Conservation (phyloP, 2,797 vertebrate species). For the Triplophysa bombifrons region DNA sequence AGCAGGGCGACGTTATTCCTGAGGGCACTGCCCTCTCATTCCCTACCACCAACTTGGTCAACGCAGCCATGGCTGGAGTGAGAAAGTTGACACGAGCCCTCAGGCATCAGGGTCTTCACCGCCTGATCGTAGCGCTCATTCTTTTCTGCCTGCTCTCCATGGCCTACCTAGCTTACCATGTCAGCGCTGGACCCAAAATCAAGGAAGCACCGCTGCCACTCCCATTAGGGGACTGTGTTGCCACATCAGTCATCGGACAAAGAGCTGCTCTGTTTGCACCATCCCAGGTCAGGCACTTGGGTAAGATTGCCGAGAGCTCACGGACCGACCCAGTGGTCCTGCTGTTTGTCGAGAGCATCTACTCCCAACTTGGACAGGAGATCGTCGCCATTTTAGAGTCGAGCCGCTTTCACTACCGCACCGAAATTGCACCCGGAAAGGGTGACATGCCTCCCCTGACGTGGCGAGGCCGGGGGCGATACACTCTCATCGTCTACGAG, state of each 20-base stretch:
- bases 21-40: background rate
- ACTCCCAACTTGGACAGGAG: conserved; percentile 95
- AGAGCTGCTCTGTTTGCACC: conserved; percentile 75
- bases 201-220: conserved; percentile 82
- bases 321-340: conserved; percentile 87
- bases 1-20: conserved; percentile 48
- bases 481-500: conserved; percentile 90
- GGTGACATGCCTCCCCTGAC: conserved; percentile 93
- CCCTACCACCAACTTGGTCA: conserved; percentile 27
- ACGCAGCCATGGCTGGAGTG: conserved; percentile 65
- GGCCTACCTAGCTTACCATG: conserved; percentile 91
- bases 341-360: conserved; percentile 95
- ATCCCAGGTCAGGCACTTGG: conserved; percentile 79
- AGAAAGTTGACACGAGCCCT: conserved; percentile 51
- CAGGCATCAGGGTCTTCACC: conserved; percentile 59
- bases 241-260: conserved; percentile 82
- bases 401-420: conserved; percentile 89
- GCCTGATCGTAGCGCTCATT: conserved; percentile 85
- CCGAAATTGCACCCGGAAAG: conserved; percentile 93
- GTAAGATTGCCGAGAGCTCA: conserved; percentile 52
- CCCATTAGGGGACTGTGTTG: conserved; percentile 83
- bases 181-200: conserved; percentile 84
- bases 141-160: conserved; percentile 93
- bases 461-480: conserved; percentile 88
- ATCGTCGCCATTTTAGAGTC: conserved; percentile 93